Conservation (phyloP, 2,113 vertebrate species). For the Apistogramma diplotaenia region DNA sequence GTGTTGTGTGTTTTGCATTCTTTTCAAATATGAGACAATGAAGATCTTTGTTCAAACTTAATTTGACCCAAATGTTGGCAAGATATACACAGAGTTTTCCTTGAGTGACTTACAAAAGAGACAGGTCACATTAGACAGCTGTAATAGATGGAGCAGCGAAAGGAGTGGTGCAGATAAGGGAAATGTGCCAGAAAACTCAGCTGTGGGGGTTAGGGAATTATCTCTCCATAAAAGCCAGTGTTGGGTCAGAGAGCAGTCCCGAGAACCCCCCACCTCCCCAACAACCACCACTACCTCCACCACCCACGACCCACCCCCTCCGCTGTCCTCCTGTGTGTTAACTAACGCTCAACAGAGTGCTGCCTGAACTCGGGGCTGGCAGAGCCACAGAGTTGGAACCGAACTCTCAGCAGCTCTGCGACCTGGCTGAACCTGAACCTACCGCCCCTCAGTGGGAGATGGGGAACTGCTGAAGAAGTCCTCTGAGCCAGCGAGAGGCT, state of each 20-base stretch:
- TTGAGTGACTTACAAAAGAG: slow-evolving; percentile 52
- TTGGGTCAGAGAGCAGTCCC: slow-evolving; percentile 68
- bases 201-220: slow-evolving; percentile 73
- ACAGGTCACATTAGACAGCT: slow-evolving; percentile 68
- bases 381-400: slow-evolving; percentile 51
- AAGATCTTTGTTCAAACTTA: slow-evolving; percentile 58
- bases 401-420: slow-evolving; percentile 53
- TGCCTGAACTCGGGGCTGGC: slow-evolving; percentile 55
- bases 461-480: slow-evolving; percentile 14
- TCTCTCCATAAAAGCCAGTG: slow-evolving; percentile 74
- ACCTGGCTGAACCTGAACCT: slow-evolving; percentile 57
- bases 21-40: slow-evolving; percentile 36
- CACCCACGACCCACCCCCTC: not conserved
- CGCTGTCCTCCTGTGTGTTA: slow-evolving; percentile 72
- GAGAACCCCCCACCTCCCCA: not conserved
- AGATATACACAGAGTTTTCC: slow-evolving; percentile 17
- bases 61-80: slow-evolving; percentile 66
- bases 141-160: slow-evolving; percentile 61
- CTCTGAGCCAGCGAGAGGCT: slow-evolving; percentile 26
- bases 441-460: slow-evolving; percentile 22
- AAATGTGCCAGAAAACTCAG: slow-evolving; percentile 71
- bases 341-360: slow-evolving; percentile 75
- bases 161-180: slow-evolving; percentile 62
- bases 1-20: slow-evolving; percentile 42
- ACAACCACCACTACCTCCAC: no score